Evolutionary conservation across 1,140 invertebrate species (phyloP), one percentile per base, ranked within the genome.

Genomic region (Telenomus remus): DNA sequence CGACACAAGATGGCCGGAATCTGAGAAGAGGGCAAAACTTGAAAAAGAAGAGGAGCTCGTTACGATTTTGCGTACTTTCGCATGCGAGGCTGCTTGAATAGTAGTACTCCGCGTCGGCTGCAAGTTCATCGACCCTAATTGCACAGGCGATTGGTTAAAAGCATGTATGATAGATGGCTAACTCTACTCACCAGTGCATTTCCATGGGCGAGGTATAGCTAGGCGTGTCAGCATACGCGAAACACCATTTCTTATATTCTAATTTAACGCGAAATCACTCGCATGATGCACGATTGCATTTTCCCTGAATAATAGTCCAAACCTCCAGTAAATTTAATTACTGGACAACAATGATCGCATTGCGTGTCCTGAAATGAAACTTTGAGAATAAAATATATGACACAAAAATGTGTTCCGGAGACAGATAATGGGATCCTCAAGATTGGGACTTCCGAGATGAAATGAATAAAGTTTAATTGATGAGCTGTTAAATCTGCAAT

Each of bases 61-160:
- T 11, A 53, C 57, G 19, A 43, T 73, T 65, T 44, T 15, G 54
- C 51, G 47, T 46, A 70, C 60, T 76, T 76, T 60, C 60, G 50
- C 55, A 54, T 37, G 43, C 9, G 37, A 44, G 11, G 46, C 33
- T 51, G 57, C 43, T 68, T 51, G 68, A 61, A 69, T 77, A 77
- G 71, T 71, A 68, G 66, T 51, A 53, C 63, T 44, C n/a, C 44
- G 68, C 61, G 48, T 66, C 60, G 51, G 60, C 78, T 51, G 56
- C 35, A 51, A 59, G 81, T 81, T 84, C 79, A 78, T 81, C 74
- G 81, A 81, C 78, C 78, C 59, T 74, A 82, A 83, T 82, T 80
- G 75, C 71, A 57, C 53, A 68, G 76, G 74, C 80, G 83, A 85
- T 83, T 79, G 80, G 80, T 80, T 82, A 82, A 85, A 85, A 83